Percentiles rank a stretch among this genome's conserved stretches.
These are phyloP conservation scores for Crocodylus rhombifer DNA, from an alignment of 2,797 vertebrate species.

Conservation along the genomic window DNA sequence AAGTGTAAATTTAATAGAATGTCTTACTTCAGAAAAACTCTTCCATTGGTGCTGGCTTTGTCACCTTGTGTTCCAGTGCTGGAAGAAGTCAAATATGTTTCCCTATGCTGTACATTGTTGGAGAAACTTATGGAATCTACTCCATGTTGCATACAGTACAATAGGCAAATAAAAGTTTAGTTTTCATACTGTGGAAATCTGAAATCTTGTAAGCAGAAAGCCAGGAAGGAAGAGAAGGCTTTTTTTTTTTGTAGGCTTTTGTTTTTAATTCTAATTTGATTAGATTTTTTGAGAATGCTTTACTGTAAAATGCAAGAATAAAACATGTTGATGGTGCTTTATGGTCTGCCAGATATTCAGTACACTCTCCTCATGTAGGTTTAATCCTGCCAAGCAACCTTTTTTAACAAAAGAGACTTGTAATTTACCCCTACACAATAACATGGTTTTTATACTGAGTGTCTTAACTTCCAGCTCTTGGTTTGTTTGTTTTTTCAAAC, in stretches of 20 bases:
- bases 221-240: neutral
- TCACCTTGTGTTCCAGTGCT: neutral
- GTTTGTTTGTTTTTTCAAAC: neutral
- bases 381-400: neutral
- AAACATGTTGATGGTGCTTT: neutral
- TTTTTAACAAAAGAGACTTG: too few relatives aligned
- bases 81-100: neutral
- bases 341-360: neutral
- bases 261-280: neutral
- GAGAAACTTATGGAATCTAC: neutral
- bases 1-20: neutral
- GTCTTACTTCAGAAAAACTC: neutral
- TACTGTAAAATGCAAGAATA: neutral
- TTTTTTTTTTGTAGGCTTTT: neutral
- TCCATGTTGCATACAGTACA: neutral
- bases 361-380: neutral
- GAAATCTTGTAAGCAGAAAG: neutral
- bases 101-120: neutral
- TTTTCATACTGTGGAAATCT: neutral
- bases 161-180: neutral
- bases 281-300: neutral
- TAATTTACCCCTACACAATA: neutral
- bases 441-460: neutral
- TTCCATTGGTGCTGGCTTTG: neutral
- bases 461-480: too few relatives aligned